Base-by-base conservation (phyloP, 2,797 vertebrate species). In the Sebastiscus tertius region DNA sequence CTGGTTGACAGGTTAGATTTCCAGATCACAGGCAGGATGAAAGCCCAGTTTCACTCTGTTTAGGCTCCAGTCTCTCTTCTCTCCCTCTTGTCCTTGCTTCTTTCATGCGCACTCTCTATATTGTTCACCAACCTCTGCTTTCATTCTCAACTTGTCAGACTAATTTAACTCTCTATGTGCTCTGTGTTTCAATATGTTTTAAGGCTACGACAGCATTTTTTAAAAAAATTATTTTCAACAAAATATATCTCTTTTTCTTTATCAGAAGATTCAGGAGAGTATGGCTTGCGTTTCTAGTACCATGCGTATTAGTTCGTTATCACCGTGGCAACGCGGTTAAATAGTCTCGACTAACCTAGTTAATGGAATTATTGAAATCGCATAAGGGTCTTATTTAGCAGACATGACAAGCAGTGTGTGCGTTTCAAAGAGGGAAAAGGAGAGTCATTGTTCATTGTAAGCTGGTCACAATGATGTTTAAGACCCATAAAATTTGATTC, bases 401-500 rank as follows among this genome's bases (percentile, higher is more conserved):
- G 87, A 91, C 85, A 88, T 72, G 79, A 76, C 60, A 71, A 61
- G 79, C 81, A 60, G 60, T 75, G 72, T 77, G 78, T 74, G 80
- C 72, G 55, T 84, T 74, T 89, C 14, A 83, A 80, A 82, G 73
- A 77, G 63, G 59, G 59, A 77, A 76, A 91, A 79, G 24, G 58
- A 75, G 84, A 87, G 66, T 65, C 90, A 91, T 95, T 93, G 91
- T 94, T 92, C 87, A 77, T 20, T 76, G 85, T 92, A 94, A 93
- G 89, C 87, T 86, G 77, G 78, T 82, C 87, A 93, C 91, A 94
- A 90, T 92, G 88, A 93, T 85, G 84, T 91, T 92, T 92, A 93
- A 93, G 91, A 91, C 77, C 92, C 92, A 89, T 94, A 86, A 91
- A 92, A 94, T 92, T 87, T 88, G 83, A 93, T 94, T 94, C 84